Conservation (phyloP, 1,140 invertebrate genomes). For the Nilaparvata lugens region DNA sequence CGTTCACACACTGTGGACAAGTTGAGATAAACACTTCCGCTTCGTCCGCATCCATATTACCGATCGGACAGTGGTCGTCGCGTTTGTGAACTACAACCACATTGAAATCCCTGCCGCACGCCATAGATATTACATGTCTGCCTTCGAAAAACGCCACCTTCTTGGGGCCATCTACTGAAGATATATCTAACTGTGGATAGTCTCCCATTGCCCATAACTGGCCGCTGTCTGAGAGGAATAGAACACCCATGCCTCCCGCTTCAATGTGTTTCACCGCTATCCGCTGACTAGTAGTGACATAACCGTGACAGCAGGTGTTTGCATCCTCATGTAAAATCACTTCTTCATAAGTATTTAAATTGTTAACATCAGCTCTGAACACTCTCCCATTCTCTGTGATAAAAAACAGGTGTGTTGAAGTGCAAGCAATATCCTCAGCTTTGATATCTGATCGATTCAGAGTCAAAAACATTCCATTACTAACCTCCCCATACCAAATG, state of each 20-base stretch:
- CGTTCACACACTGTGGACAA: conserved; percentile 42
- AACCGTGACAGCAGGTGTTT: conserved; percentile 51
- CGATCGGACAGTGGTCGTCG: conserved; percentile 40
- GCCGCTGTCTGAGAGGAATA: conserved; percentile 56
- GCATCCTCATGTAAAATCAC: conserved; percentile 51
- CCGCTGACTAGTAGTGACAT: conserved; percentile 47
- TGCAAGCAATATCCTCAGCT: conserved; percentile 50
- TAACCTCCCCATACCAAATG: background rate
- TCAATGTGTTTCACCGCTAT: conserved; percentile 44
- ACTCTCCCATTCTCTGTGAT: conserved; percentile 50
- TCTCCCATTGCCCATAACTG: conserved; percentile 64
- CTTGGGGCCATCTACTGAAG: conserved; percentile 42
- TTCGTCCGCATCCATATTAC: conserved; percentile 46
- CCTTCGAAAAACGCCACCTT: conserved; percentile 59
- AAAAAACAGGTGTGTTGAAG: conserved; percentile 47
- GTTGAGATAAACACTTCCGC: conserved; percentile 50
- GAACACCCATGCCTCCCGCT: conserved; percentile 35
- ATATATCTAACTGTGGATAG: conserved; percentile 59
- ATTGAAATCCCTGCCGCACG: conserved; percentile 54
- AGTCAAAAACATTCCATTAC: conserved; percentile 25
- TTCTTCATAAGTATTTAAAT: conserved; percentile 45
- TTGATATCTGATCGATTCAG: conserved; percentile 34
- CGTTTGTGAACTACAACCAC: conserved; percentile 52
- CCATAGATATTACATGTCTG: conserved; percentile 48
- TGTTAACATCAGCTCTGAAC: conserved; percentile 43